phyloP scores from a whole-genome alignment of 2,888 invertebrate species.

The Mallateleia sp. region DNA sequence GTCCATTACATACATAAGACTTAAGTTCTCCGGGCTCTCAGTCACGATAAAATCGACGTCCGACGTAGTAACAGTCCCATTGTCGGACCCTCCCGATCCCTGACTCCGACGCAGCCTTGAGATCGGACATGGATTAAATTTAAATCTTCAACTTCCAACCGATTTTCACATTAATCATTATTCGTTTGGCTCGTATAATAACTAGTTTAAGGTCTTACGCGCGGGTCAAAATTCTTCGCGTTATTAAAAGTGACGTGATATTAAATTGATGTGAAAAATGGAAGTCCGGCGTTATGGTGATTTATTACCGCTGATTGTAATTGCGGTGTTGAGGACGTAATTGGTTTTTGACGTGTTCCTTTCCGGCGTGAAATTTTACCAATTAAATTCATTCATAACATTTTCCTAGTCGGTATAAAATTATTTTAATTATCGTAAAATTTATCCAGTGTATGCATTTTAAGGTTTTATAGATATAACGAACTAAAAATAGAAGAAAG shows the following conservation, averaged over 20 bases:
- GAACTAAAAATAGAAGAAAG: no score
- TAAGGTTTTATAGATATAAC: no score
- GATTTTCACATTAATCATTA: constrained; percentile 65
- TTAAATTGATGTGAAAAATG: constrained; percentile 50
- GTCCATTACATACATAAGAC: constrained; percentile 49
- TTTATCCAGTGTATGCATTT: no score
- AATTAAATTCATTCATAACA: no score
- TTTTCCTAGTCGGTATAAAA: no score
- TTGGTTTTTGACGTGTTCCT: constrained; percentile 21
- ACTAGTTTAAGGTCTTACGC: constrained; percentile 37
- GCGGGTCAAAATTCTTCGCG: constrained; percentile 24
- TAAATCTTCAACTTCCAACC: constrained; percentile 54
- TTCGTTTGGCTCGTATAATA: constrained; percentile 35
- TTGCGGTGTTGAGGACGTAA: constrained; percentile 15
- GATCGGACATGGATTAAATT: constrained; percentile 67
- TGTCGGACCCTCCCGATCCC: constrained; percentile 50
- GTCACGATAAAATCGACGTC: constrained; percentile 59
- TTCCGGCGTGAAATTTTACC: constrained; percentile 19
- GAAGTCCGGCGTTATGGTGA: neutral
- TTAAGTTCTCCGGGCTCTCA: constrained; percentile 34
- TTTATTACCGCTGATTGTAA: constrained; percentile 32
- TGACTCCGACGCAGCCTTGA: constrained; percentile 52
- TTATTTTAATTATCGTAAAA: no score
- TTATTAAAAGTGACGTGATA: constrained; percentile 50
- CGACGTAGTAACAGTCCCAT: constrained; percentile 43